Conservation (phyloP, 2,113 vertebrate genomes). For the Polyodon spathula region DNA sequence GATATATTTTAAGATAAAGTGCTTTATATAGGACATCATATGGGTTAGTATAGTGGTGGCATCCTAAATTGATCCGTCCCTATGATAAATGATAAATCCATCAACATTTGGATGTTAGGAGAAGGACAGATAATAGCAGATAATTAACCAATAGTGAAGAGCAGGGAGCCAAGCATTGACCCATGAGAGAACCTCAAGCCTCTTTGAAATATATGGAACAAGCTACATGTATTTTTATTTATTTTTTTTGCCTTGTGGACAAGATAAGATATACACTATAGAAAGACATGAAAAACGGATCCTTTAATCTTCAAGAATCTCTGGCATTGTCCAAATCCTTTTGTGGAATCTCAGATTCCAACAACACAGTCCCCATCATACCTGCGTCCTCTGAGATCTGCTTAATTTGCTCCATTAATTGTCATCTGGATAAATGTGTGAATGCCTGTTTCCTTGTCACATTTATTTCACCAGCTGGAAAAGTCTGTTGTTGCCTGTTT, state of each 20-base stretch:
- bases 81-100: slow-evolving; percentile 28
- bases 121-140: slow-evolving; percentile 12
- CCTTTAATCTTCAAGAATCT: not conserved
- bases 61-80: slow-evolving; percentile 19
- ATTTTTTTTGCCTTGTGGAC: not conserved
- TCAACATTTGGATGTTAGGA: slow-evolving; percentile 36
- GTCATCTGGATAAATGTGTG: not conserved
- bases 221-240: not conserved
- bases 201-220: slow-evolving; percentile 12
- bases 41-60: slow-evolving; percentile 1
- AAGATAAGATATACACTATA: not conserved
- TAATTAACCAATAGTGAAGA: too few species aligned
- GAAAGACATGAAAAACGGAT: not conserved
- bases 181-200: slow-evolving; percentile 21
- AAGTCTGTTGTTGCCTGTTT: not conserved
- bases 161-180: slow-evolving; percentile 17
- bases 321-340: not conserved
- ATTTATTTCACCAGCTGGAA: slow-evolving; percentile 1
- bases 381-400: not conserved
- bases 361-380: not conserved
- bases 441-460: not conserved
- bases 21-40: not conserved
- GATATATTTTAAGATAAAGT: too few species aligned
- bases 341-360: not conserved
- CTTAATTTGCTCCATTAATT: not conserved